Percentiles rank a stretch among this genome's conserved stretches.
Conservation (phyloP, 1,140 invertebrate genomes). For the Drosophila pseudoobscura region DNA sequence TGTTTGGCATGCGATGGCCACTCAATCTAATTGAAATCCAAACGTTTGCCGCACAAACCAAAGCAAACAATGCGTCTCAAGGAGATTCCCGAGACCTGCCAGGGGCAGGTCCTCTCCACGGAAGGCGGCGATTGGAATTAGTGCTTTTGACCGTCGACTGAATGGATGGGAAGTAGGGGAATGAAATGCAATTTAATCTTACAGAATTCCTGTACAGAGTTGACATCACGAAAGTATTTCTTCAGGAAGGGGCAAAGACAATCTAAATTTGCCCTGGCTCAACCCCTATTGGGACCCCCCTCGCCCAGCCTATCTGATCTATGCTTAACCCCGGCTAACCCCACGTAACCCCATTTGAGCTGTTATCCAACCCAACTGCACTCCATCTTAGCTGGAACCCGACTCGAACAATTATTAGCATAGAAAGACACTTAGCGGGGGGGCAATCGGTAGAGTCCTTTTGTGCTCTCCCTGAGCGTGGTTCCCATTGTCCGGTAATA, state of each 20-base stretch:
- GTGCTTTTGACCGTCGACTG: no score
- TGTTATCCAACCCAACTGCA: no score
- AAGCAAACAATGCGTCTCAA: slow-evolving; percentile 41
- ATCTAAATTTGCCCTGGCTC: background rate
- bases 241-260: no score
- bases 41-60: slow-evolving; percentile 41
- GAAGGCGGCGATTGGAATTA: slow-evolving; percentile 14
- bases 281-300: background rate
- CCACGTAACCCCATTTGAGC: no score
- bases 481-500: slow-evolving; percentile 43
- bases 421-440: slow-evolving; percentile 27
- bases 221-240: background rate
- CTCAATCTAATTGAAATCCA: slow-evolving; percentile 71
- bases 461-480: background rate
- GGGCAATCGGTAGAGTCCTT: slow-evolving; percentile 6
- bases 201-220: background rate
- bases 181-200: background rate
- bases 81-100: background rate
- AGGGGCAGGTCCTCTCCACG: background rate
- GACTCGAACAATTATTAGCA: slow-evolving; percentile 33
- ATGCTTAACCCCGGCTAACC: background rate
- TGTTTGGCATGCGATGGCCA: slow-evolving; percentile 54
- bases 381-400: slow-evolving; percentile 4
- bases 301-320: background rate
- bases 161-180: background rate